A percentile compares a stretch with the other conserved stretches of the same genome.
Evolutionary conservation across 2,113 vertebrate species (phyloP).

Genomic region (Morone chrysops): DNA sequence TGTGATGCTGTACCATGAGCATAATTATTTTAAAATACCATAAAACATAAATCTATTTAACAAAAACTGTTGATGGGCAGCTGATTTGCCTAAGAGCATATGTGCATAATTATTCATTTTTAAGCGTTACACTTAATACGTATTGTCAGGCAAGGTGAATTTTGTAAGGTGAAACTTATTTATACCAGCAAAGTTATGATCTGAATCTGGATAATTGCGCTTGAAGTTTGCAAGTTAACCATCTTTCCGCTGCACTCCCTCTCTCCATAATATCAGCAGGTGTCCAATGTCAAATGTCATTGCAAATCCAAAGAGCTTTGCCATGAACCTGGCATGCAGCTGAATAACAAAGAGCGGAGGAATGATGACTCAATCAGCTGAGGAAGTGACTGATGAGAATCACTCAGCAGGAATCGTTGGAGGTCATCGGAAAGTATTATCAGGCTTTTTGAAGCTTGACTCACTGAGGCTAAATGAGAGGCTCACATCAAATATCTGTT

Average conservation of each 20-base stretch:
- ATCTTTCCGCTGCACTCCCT: constrained; percentile 29
- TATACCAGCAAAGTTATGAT: not conserved
- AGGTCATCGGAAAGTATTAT: constrained; percentile 75
- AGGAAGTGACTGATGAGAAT: constrained; percentile 79
- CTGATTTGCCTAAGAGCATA: too few relatives aligned
- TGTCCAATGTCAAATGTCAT: constrained; percentile 67
- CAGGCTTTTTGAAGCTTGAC: constrained; percentile 54
- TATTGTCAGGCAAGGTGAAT: too few relatives aligned
- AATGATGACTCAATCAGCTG: constrained; percentile 74
- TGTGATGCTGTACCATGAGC: not conserved
- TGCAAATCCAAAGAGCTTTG: constrained; percentile 59
- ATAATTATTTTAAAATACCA: not conserved
- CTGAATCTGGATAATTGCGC: constrained; percentile 1
- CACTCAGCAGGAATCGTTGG: constrained; percentile 60
- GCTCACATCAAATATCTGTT: constrained; percentile 39
- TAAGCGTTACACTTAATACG: not conserved
- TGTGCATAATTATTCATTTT: not conserved
- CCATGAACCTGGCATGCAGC: constrained; percentile 73
- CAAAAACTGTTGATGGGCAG: too few relatives aligned
- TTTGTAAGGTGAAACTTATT: not conserved
- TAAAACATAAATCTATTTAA: not conserved
- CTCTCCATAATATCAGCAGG: constrained; percentile 57
- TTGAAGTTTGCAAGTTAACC: not conserved
- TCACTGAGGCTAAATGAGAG: constrained; percentile 44
- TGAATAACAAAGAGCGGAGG: constrained; percentile 67